Evolutionary conservation across 37 sponge, comb jelly and placozoan species (phyloP).

Genomic region (Amphimedon queenslandica): DNA sequence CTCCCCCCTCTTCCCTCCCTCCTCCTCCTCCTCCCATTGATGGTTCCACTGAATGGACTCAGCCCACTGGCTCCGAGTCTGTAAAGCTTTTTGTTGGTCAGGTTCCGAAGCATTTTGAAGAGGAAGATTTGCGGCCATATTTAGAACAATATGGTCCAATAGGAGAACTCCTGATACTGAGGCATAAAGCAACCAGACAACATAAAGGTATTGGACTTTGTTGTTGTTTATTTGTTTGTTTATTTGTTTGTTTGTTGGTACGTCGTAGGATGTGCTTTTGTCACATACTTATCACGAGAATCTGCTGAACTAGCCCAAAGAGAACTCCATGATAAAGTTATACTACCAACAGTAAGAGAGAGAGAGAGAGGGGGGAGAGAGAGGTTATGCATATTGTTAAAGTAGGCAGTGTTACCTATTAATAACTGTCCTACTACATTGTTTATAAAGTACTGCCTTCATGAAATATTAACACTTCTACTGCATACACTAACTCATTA

Average conservation of each 20-base stretch:
- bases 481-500: not conserved
- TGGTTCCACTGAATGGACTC: conserved; percentile 22
- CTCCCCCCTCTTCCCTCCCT: not conserved
- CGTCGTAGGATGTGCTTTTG: conserved; percentile 93
- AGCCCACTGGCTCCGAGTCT: conserved; percentile 65
- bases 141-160: conserved; percentile 83
- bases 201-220: conserved; percentile 67
- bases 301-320: conserved; percentile 81
- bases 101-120: conserved; percentile 79
- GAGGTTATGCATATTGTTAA: not conserved
- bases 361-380: not conserved
- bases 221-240: too few species aligned
- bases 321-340: conserved; percentile 82
- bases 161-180: conserved; percentile 60
- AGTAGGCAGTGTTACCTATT: not conserved
- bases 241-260: not conserved
- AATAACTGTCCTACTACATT: not conserved
- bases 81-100: conserved; percentile 97
- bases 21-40: not conserved
- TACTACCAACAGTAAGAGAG: conserved; percentile 81
- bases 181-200: conserved; percentile 57
- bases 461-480: not conserved
- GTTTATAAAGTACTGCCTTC: conserved; percentile 12
- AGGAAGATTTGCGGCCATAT: conserved; percentile 75
- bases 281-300: conserved; percentile 75